A percentile compares a stretch with the other conserved stretches of the same genome.
Conservation (phyloP, 2,113 vertebrate genomes). For the Cebus imitator region DNA sequence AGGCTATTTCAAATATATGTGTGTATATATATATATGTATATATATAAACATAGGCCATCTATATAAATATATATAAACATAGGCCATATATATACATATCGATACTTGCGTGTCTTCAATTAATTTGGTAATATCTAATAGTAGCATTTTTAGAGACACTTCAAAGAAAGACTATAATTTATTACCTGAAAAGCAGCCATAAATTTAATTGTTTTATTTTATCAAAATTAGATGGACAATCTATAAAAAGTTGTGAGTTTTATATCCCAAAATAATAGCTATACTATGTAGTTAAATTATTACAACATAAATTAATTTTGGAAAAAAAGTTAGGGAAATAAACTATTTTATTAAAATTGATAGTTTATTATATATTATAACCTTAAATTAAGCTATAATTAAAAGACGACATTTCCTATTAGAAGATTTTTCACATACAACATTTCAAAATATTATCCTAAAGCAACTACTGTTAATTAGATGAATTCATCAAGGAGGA, state of each 20-base stretch:
- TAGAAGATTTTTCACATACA: background rate
- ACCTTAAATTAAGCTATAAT: background rate
- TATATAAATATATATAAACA: background rate
- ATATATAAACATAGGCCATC: background rate
- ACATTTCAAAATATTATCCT: background rate
- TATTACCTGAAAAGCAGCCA: background rate
- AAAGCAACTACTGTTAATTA: conserved; percentile 21
- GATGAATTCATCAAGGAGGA: background rate
- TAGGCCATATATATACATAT: background rate
- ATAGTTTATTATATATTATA: background rate
- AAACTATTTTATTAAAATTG: background rate
- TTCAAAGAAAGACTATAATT: conserved; percentile 8
- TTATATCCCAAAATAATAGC: conserved; percentile 34
- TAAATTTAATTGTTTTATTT: conserved; percentile 30
- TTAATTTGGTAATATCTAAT: conserved; percentile 1
- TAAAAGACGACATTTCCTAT: background rate
- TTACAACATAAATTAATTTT: conserved; percentile 1
- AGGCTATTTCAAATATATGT: conserved; percentile 16
- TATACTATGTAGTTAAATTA: background rate
- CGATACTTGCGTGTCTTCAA: background rate
- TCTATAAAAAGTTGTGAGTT: background rate
- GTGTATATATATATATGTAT: accelerated
- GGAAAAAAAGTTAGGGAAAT: background rate
- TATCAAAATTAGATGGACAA: conserved; percentile 7
- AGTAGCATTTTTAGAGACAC: background rate